Conservation (phyloP, 2,888 invertebrate genomes). For the Microctonus hyperodae region DNA sequence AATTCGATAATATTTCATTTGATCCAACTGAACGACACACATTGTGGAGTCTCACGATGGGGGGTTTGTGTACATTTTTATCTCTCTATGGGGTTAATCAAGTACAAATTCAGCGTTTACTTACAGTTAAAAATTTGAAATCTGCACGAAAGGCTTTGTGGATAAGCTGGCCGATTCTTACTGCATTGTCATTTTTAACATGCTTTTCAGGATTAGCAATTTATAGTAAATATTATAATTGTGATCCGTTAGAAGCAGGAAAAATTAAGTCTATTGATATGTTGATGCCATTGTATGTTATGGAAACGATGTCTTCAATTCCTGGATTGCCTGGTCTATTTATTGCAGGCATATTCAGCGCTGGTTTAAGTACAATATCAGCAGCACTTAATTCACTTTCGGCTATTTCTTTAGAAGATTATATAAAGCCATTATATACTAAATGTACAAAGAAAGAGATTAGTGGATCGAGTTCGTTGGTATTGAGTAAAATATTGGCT, state of each 20-base stretch:
- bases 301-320: slow-evolving; percentile 74
- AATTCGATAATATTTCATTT: slow-evolving; percentile 73
- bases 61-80: slow-evolving; percentile 82
- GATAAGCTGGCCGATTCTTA: slow-evolving; percentile 83
- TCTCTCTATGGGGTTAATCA: slow-evolving; percentile 89
- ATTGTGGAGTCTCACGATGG: slow-evolving; percentile 81
- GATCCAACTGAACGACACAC: slow-evolving; percentile 86
- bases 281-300: slow-evolving; percentile 80
- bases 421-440: slow-evolving; percentile 67
- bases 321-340: slow-evolving; percentile 89
- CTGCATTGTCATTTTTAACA: slow-evolving; percentile 76
- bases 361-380: slow-evolving; percentile 89
- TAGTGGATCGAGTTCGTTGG: slow-evolving; percentile 39
- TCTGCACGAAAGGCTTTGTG: slow-evolving; percentile 78
- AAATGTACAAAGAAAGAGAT: slow-evolving; percentile 44
- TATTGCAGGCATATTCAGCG: slow-evolving; percentile 85
- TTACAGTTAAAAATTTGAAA: slow-evolving; percentile 75
- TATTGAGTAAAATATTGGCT: slow-evolving; percentile 70
- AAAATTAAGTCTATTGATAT: slow-evolving; percentile 76
- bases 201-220: slow-evolving; percentile 76
- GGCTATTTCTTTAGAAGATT: slow-evolving; percentile 89
- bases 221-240: slow-evolving; percentile 81
- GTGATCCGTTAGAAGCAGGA: slow-evolving; percentile 77
- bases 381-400: slow-evolving; percentile 90
- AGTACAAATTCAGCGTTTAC: slow-evolving; percentile 79